Conservation (phyloP, 1,140 invertebrate genomes). For the Zaprionus africanus region DNA sequence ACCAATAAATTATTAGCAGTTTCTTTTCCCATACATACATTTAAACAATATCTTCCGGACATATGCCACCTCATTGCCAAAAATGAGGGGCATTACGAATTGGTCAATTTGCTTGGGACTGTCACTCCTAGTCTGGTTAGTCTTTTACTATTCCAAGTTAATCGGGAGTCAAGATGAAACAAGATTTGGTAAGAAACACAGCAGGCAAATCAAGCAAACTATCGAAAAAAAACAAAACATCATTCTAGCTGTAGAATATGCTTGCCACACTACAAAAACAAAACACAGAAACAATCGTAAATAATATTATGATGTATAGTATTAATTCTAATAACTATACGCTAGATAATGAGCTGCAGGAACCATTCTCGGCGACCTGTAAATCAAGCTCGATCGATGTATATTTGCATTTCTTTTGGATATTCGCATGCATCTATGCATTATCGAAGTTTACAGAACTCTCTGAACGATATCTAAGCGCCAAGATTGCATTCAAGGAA, state of each 20-base stretch:
- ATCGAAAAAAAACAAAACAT: background rate
- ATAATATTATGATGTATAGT: background rate
- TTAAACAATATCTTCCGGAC: background rate
- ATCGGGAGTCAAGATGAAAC: background rate
- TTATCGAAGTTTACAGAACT: conserved; percentile 57
- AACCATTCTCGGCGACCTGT: conserved; percentile 7
- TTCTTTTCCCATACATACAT: background rate
- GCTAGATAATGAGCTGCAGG: conserved; percentile 33
- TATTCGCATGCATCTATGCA: conserved; percentile 58
- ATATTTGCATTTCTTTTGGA: conserved; percentile 64
- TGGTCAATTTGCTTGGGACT: conserved; percentile 18
- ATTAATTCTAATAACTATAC: conserved; percentile 36
- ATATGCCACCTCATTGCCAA: background rate
- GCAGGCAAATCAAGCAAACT: conserved; percentile 5
- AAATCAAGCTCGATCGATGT: conserved; percentile 32
- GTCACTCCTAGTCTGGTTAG: conserved; percentile 20
- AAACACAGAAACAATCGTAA: conserved; percentile 13
- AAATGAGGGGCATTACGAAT: conserved; percentile 18
- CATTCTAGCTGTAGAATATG: background rate
- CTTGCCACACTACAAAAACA: background rate
- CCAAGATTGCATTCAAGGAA: conserved; percentile 36
- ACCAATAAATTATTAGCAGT: conserved; percentile 9
- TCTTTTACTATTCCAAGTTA: conserved; percentile 15
- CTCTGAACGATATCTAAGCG: conserved; percentile 46
- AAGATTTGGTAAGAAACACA: conserved; percentile 29